Evolutionary conservation across 2,888 invertebrate genomes (phyloP), one percentile per base, ranked within the genome.

Genomic region (Deilephila porcellus): DNA sequence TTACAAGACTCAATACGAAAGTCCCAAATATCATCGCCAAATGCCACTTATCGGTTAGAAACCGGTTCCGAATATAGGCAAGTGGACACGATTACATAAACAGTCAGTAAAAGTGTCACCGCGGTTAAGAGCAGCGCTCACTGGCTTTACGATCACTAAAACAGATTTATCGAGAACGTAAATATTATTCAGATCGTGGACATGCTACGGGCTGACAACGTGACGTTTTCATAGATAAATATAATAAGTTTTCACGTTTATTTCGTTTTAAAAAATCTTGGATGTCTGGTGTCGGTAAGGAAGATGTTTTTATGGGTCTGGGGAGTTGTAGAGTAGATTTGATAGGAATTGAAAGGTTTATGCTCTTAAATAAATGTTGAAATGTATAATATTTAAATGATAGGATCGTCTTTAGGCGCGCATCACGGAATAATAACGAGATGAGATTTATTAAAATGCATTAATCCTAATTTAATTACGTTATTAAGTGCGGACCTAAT

Each of bases 71-170:
- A 81, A 81, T 76, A 80, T 82, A 83, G 81, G 71, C 78, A 79
- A 80, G 76, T 78, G 67, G 67, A 67, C 67, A 75, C 74, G 79
- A 80, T 85, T 84, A 84, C 78, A 79, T 83, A 84, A 85, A 85
- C 83, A 81, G 76, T 77, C 75, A 77, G 78, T 83, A 83, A 85
- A 84, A 83, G 76, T 84, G 85, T 82, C 81, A 83, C 80, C 75
- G 71, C 34, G 76, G 74, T 83, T 76, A 84, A 76, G 81, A 75
- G 71, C 17, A 71, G 79, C 79, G 72, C 71, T 76, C 76, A 81
- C 77, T 63, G 64, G 19, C 71, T 74, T 78, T 77, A 80, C 78
- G 76, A 76, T 75, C 76, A 75, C 76, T 79, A 75, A 76, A 79
- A 78, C 76, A 78, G 78, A 80, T 80, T 80, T 80, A 80, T 80